Percentiles rank a stretch among this genome's conserved stretches.
Conservation (phyloP, 2,797 vertebrate species). For the Enteromius viviparus region DNA sequence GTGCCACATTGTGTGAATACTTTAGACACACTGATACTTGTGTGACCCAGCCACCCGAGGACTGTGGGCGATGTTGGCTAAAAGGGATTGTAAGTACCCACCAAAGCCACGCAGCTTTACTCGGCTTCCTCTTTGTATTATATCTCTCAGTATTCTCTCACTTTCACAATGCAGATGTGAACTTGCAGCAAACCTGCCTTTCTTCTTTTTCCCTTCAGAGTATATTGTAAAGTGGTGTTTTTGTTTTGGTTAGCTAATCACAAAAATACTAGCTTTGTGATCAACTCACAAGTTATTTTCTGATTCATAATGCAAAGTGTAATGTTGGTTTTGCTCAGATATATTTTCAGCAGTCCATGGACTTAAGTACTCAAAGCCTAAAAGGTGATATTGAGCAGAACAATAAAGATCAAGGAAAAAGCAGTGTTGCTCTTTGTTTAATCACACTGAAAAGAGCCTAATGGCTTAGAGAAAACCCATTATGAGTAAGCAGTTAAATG, state of each 20-base stretch:
- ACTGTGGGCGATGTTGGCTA: slow-evolving; percentile 61
- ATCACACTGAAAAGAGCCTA: slow-evolving; percentile 18
- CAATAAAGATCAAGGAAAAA: slow-evolving; percentile 86
- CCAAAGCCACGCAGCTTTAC: slow-evolving; percentile 72
- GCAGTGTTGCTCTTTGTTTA: slow-evolving; percentile 77
- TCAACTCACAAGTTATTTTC: slow-evolving; percentile 76
- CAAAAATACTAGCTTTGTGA: slow-evolving; percentile 66
- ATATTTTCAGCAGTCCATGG: slow-evolving; percentile 82
- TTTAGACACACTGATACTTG: slow-evolving; percentile 37
- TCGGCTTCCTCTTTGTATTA: slow-evolving; percentile 45
- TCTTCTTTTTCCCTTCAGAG: slow-evolving; percentile 74
- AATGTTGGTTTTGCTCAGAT: slow-evolving; percentile 85
- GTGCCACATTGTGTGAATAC: slow-evolving; percentile 32
- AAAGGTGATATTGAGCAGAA: slow-evolving; percentile 76
- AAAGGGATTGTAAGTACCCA: slow-evolving; percentile 63
- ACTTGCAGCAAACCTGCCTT: slow-evolving; percentile 79
- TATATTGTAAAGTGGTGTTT: slow-evolving; percentile 82
- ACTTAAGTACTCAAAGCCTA: slow-evolving; percentile 66
- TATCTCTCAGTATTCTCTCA: slow-evolving; percentile 44
- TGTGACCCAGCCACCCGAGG: slow-evolving; percentile 75
- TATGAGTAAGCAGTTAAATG: background rate
- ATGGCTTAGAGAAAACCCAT: background rate
- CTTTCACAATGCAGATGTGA: slow-evolving; percentile 58
- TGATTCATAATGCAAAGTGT: slow-evolving; percentile 79
- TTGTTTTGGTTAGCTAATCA: slow-evolving; percentile 68